A percentile compares a stretch with the other conserved stretches of the same genome.
Evolutionary conservation across 2,888 invertebrate genomes (phyloP).

Genomic region (Cristatella mucedo): DNA sequence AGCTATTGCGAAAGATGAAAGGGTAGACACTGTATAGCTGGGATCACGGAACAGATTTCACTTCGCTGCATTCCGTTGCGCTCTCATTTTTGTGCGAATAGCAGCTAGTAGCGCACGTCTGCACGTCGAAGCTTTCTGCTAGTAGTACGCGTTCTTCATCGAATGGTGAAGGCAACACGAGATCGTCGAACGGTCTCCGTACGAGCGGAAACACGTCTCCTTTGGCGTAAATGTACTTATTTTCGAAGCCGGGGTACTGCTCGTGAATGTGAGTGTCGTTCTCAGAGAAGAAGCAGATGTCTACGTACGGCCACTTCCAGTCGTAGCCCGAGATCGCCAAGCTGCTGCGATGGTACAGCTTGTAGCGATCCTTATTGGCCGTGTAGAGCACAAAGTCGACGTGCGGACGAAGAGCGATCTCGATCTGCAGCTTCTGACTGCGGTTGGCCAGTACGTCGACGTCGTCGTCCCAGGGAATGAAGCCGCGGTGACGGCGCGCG

Average conservation of each 20-base stretch:
- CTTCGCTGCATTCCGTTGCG: not conserved
- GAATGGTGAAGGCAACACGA: no score
- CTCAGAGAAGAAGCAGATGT: conserved; percentile 20
- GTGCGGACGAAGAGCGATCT: conserved; percentile 9
- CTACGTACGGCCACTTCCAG: conserved; percentile 21
- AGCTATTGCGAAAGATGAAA: conserved; percentile 14
- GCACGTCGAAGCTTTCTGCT: no score
- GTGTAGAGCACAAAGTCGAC: no score
- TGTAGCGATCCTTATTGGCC: conserved; percentile 15
- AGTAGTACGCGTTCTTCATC: no score
- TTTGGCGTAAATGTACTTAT: conserved; percentile 11
- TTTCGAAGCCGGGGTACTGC: conserved; percentile 6
- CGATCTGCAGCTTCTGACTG: conserved; percentile 6
- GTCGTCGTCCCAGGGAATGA: conserved; percentile 23
- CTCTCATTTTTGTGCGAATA: no score
- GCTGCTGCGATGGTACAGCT: conserved; percentile 16
- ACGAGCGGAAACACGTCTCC: conserved; percentile 14
- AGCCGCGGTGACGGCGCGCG: conserved; percentile 19
- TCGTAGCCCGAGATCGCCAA: conserved; percentile 14
- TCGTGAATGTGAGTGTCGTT: conserved; percentile 19
- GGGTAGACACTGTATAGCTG: conserved; percentile 12
- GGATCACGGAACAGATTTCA: conserved; percentile 12
- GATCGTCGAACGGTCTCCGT: conserved; percentile 15
- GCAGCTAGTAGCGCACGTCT: no score
- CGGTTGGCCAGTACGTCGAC: conserved; percentile 17